These are phyloP conservation scores for Lytechinus pictus DNA, from an alignment of 35 echinoderm and acorn worm genomes.

Conservation along the genomic window DNA sequence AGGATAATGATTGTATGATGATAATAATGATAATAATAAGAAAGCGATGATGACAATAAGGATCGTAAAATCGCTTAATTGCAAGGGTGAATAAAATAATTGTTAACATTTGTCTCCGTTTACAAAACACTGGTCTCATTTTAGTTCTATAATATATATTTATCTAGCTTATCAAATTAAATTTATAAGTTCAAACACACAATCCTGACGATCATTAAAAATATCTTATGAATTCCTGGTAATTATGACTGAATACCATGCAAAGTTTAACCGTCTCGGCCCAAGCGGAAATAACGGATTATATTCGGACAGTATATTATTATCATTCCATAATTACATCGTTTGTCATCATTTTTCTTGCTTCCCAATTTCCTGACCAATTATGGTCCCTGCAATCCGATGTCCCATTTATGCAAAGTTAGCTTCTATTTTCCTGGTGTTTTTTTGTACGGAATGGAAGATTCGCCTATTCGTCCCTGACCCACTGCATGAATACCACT, in stretches of 20 bases:
- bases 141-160: not conserved
- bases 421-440: not conserved
- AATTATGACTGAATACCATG: not conserved
- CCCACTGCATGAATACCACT: not conserved
- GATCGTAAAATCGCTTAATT: too few relatives aligned
- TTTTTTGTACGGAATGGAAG: not conserved
- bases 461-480: not conserved
- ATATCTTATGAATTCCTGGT: not conserved
- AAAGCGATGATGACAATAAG: too few relatives aligned
- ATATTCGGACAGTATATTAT: not conserved
- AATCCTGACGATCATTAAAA: not conserved
- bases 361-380: not conserved
- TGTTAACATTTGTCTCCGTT: too few relatives aligned
- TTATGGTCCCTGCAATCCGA: not conserved
- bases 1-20: too few relatives aligned
- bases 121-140: too few relatives aligned
- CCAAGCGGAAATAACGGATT: not conserved
- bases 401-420: not conserved
- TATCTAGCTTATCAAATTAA: not conserved
- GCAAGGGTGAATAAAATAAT: too few relatives aligned
- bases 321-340: not conserved
- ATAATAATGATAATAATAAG: too few relatives aligned
- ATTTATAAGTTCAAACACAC: not conserved
- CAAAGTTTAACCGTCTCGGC: not conserved
- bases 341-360: not conserved